Conservation (phyloP, 1,140 invertebrate species). For the Euborellia annulipes region DNA sequence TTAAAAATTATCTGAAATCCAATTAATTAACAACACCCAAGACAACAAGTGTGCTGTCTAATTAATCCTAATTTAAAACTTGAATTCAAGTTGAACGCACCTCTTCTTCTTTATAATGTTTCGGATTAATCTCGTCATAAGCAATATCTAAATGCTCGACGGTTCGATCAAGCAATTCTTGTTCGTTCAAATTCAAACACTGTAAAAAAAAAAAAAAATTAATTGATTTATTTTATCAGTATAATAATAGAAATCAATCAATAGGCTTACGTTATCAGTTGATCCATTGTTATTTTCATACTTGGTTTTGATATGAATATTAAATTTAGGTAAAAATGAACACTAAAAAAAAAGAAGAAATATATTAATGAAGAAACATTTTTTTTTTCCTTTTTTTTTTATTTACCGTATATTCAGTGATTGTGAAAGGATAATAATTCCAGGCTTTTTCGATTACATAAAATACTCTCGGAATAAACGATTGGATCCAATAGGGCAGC, state of each 20-base stretch:
- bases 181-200: constrained; percentile 58
- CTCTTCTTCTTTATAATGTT: constrained; percentile 82
- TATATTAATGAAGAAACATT: neutral
- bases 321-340: constrained; percentile 80
- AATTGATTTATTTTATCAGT: neutral
- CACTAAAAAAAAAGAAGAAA: constrained; percentile 46
- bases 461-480: constrained; percentile 74
- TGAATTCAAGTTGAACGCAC: too few species aligned
- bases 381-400: neutral
- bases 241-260: neutral
- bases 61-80: too few species aligned
- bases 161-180: constrained; percentile 51
- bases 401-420: constrained; percentile 38
- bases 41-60: too few species aligned
- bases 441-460: constrained; percentile 88
- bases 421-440: constrained; percentile 89
- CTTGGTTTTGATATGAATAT: constrained; percentile 71
- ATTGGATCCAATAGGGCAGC: constrained; percentile 77
- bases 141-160: constrained; percentile 78
- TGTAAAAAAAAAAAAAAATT: constrained; percentile 29
- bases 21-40: too few species aligned
- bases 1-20: too few species aligned
- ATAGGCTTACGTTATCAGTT: constrained; percentile 73
- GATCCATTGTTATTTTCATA: constrained; percentile 83
- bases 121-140: constrained; percentile 66